Conservation (phyloP, 2,797 vertebrate species). For the Eospalax fontanierii region DNA sequence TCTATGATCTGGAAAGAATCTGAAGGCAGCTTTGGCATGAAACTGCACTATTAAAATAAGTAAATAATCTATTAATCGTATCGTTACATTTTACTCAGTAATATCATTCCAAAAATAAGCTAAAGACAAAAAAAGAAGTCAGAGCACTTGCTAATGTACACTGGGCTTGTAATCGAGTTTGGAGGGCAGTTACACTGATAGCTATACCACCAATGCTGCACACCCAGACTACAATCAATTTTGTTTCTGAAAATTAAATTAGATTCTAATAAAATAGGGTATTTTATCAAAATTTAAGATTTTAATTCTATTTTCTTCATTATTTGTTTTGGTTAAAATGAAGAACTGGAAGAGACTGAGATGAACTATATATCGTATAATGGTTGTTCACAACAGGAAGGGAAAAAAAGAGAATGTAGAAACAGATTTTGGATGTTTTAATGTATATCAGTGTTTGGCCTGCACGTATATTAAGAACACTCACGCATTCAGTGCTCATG, state of each 20-base stretch:
- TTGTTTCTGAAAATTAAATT: constrained; percentile 13
- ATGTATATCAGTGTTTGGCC: no score
- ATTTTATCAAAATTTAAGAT: constrained; percentile 4
- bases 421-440: background rate
- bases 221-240: background rate
- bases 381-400: background rate
- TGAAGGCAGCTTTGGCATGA: background rate
- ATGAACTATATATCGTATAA: background rate
- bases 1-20: background rate
- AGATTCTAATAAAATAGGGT: background rate
- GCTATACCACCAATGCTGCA: background rate
- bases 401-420: background rate
- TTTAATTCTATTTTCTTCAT: background rate
- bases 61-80: constrained; percentile 7
- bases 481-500: background rate
- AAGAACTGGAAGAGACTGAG: background rate
- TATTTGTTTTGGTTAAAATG: background rate
- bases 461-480: no score
- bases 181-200: background rate
- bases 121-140: background rate
- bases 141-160: background rate
- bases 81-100: background rate
- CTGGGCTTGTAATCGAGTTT: background rate
- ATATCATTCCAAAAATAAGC: constrained; percentile 39
- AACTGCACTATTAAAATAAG: constrained; percentile 27